These are phyloP conservation scores for Parapristionchus giblindavisi DNA, from an alignment of 2,888 invertebrate genomes.

Conservation along the genomic window DNA sequence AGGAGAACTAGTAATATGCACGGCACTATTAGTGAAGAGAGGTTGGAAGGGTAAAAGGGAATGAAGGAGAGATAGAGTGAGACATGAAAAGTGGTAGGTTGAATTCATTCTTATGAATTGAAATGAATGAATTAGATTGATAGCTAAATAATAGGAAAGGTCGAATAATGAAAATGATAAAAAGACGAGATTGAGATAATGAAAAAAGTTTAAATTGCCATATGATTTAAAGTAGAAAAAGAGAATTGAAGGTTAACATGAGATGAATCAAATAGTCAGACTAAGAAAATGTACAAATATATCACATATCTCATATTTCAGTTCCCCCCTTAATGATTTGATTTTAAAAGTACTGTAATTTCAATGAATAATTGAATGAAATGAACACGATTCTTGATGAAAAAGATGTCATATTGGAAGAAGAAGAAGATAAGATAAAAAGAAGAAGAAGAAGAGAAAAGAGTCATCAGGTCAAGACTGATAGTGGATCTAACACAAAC, in stretches of 20 bases:
- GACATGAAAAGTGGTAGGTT: too few species aligned
- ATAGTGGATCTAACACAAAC: conserved; percentile 32
- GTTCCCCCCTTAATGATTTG: background rate
- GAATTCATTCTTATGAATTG: too few species aligned
- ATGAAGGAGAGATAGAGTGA: too few species aligned
- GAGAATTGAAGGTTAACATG: background rate
- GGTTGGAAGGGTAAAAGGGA: too few species aligned
- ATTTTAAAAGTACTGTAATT: background rate
- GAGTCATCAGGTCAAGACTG: conserved; percentile 9
- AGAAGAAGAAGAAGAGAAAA: background rate
- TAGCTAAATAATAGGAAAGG: too few species aligned
- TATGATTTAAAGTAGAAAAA: background rate
- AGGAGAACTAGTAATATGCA: too few species aligned
- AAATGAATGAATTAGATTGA: too few species aligned
- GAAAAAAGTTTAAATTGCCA: background rate
- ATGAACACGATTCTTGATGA: background rate
- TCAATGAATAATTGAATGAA: background rate
- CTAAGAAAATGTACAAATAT: background rate
- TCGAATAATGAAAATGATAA: background rate
- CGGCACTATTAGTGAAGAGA: too few species aligned
- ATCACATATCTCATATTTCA: background rate
- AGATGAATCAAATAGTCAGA: background rate
- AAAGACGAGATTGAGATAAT: background rate
- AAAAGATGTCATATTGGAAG: background rate
- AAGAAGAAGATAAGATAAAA: background rate